A percentile compares a stretch with the other conserved stretches of the same genome.
Conservation (phyloP, 1,140 invertebrate genomes). For the Zaprionus tsacasi region DNA sequence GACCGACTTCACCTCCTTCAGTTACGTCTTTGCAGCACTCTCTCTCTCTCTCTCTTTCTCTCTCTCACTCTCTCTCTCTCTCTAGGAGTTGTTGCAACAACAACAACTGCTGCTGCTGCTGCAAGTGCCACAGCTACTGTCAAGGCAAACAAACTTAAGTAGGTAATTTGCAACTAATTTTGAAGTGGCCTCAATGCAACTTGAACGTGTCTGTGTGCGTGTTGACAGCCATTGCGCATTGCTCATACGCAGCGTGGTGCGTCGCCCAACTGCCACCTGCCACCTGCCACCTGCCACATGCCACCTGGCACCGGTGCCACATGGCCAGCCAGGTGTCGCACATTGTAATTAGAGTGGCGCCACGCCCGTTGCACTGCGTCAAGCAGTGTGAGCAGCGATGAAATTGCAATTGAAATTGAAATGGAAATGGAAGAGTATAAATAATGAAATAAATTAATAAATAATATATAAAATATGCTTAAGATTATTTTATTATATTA, state of each 20-base stretch:
- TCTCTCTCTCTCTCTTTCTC: too few relatives aligned
- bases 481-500: background rate
- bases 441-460: background rate
- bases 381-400: background rate
- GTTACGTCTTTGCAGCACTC: slow-evolving; percentile 26
- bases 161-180: slow-evolving; percentile 82
- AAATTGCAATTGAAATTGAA: background rate
- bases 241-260: slow-evolving; percentile 71
- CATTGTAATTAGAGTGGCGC: slow-evolving; percentile 29
- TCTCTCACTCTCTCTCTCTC: too few relatives aligned
- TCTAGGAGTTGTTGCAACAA: background rate
- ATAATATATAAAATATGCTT: background rate
- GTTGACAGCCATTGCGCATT: slow-evolving; percentile 55
- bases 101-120: slow-evolving; percentile 6
- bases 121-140: slow-evolving; percentile 26
- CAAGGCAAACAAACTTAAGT: slow-evolving; percentile 75
- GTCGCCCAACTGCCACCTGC: background rate
- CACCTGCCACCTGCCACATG: background rate
- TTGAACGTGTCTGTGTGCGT: slow-evolving; percentile 34
- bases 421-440: background rate
- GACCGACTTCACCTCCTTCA: background rate
- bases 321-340: slow-evolving; percentile 26
- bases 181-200: slow-evolving; percentile 63
- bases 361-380: background rate
- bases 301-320: slow-evolving; percentile 14